These are phyloP conservation scores for Agonopterix alstromeriana DNA, from an alignment of 2,888 invertebrate species.

Conservation along the genomic window DNA sequence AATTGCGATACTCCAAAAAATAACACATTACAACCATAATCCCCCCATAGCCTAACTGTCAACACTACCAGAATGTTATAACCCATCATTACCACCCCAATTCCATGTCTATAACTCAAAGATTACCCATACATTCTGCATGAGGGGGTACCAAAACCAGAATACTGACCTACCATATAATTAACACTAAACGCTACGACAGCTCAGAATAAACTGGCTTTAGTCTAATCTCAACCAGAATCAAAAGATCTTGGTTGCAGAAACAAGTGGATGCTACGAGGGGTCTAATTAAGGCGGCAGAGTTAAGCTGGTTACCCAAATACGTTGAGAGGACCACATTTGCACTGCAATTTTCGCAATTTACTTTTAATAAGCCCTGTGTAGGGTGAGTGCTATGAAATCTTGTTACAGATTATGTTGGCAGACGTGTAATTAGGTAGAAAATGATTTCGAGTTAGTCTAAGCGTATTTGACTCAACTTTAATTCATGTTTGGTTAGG, in stretches of 20 bases:
- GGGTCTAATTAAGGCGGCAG: constrained; percentile 27
- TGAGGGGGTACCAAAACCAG: constrained; percentile 6
- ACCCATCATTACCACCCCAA: constrained; percentile 58
- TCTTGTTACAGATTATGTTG: constrained; percentile 36
- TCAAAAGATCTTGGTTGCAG: constrained; percentile 18
- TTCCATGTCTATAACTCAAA: constrained; percentile 45
- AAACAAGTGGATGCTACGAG: constrained; percentile 12
- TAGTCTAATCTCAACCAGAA: constrained; percentile 25
- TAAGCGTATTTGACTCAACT: too few species aligned
- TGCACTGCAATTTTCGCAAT: constrained; percentile 74
- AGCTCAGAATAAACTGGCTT: constrained; percentile 20
- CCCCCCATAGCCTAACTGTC: constrained; percentile 50
- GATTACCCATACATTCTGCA: constrained; percentile 46
- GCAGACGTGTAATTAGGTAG: constrained; percentile 23
- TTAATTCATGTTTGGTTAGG: too few species aligned
- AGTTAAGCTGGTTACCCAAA: constrained; percentile 58
- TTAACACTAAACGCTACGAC: constrained; percentile 16
- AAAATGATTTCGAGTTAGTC: constrained; percentile 5
- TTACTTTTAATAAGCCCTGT: constrained; percentile 71
- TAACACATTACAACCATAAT: constrained; percentile 32
- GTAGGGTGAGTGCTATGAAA: constrained; percentile 50
- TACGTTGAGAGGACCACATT: constrained; percentile 61
- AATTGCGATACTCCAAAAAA: neutral
- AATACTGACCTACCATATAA: constrained; percentile 20
- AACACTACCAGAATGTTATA: constrained; percentile 52